Evolutionary conservation across 2,797 vertebrate species (phyloP).

Genomic region (Poecilia velifera): DNA sequence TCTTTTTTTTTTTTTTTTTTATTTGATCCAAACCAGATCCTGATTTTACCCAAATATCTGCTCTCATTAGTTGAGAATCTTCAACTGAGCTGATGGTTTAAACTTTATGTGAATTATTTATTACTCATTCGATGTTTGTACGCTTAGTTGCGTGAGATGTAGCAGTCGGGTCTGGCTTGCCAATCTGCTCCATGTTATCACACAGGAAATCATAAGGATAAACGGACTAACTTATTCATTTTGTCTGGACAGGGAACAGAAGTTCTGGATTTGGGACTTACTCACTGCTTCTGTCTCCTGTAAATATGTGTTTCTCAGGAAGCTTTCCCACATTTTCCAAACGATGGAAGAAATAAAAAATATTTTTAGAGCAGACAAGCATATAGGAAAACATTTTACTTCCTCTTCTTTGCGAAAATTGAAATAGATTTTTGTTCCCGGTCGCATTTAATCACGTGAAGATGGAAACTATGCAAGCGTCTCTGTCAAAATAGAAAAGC

Average conservation of each 20-base stretch:
- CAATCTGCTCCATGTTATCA: slow-evolving; percentile 5
- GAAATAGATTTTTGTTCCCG: slow-evolving; percentile 1
- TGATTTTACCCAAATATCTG: slow-evolving; percentile 20
- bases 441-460: background rate
- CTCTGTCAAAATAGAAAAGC: background rate
- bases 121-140: slow-evolving; percentile 3
- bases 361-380: background rate
- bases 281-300: background rate
- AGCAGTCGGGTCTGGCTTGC: background rate
- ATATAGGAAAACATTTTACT: background rate
- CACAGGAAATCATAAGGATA: slow-evolving; percentile 7
- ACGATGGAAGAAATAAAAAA: background rate
- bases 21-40: background rate
- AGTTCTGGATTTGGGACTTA: background rate
- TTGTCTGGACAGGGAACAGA: background rate
- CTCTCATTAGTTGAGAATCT: slow-evolving; percentile 3
- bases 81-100: slow-evolving; percentile 10
- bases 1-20: background rate
- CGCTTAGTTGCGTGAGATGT: slow-evolving; percentile 1
- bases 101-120: slow-evolving; percentile 25
- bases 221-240: background rate
- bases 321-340: background rate
- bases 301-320: background rate
- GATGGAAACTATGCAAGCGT: background rate
- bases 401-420: background rate